Evolutionary conservation across 2,113 vertebrate species (phyloP).

Genomic region (Cynoglossus semilaevis): DNA sequence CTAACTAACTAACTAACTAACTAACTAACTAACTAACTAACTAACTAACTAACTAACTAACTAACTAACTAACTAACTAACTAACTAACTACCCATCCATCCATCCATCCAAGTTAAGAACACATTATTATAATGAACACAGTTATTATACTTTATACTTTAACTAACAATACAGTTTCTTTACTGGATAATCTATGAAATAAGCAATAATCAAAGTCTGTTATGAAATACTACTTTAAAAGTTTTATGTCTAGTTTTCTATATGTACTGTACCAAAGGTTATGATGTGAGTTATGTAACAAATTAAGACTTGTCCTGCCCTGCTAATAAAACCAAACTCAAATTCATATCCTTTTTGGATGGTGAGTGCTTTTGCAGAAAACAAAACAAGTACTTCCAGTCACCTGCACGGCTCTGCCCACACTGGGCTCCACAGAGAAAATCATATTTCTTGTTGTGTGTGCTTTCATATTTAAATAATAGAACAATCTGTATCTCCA

Average conservation of each 20-base stretch:
- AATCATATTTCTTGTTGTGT: conserved; percentile 7
- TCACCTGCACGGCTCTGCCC: conserved; percentile 3
- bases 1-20: too few relatives aligned
- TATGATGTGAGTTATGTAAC: not conserved
- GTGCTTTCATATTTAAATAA: conserved; percentile 30
- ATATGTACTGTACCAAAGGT: not conserved
- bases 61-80: too few relatives aligned
- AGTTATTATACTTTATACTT: too few relatives aligned
- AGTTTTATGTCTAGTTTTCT: not conserved
- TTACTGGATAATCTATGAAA: too few relatives aligned
- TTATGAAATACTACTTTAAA: not conserved
- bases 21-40: too few relatives aligned
- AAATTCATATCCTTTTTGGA: conserved; percentile 3
- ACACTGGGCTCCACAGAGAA: not conserved
- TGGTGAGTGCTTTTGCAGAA: conserved; percentile 10
- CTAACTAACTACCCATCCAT: too few relatives aligned
- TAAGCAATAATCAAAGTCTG: not conserved
- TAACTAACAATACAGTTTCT: too few relatives aligned
- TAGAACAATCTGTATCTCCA: conserved; percentile 22
- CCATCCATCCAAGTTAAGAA: too few relatives aligned
- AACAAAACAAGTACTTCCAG: conserved; percentile 1
- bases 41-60: too few relatives aligned
- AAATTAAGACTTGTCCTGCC: not conserved
- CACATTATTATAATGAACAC: too few relatives aligned
- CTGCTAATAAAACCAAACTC: conserved; percentile 2